Percentiles rank a stretch among this genome's conserved stretches.
These are phyloP conservation scores for Trogon surrucura DNA, from an alignment of 2,113 vertebrate species.

Conservation along the genomic window DNA sequence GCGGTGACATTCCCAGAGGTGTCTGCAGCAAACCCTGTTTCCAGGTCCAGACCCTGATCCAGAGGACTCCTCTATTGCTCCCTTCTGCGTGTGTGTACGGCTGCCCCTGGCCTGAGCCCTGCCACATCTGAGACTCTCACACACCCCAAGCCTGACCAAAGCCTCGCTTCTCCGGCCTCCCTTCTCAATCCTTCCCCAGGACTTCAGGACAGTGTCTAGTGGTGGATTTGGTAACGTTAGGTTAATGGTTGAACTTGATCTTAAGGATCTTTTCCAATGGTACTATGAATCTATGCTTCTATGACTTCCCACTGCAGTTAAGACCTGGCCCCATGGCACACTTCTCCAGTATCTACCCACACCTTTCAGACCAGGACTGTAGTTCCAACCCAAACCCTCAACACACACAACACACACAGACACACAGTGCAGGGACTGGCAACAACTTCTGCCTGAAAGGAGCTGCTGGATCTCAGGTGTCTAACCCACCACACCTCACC, in stretches of 20 bases:
- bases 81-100: not conserved
- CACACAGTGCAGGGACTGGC: not conserved
- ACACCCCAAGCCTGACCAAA: not conserved
- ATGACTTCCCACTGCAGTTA: not conserved
- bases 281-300: not conserved
- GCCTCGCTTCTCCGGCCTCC: not conserved
- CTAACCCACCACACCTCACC: not conserved
- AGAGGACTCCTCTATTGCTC: not conserved
- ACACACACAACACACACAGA: not conserved
- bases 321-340: not conserved
- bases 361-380: not conserved
- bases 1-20: not conserved
- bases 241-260: accelerated
- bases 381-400: not conserved
- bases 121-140: not conserved
- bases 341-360: not conserved
- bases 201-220: not conserved
- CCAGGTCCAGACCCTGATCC: not conserved
- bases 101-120: not conserved
- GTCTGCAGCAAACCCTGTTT: not conserved
- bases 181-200: not conserved
- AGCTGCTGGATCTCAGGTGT: not conserved
- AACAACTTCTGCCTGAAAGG: accelerated
- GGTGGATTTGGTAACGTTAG: not conserved
- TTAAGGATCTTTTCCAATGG: not conserved